Evolutionary conservation across 2,888 invertebrate genomes (phyloP).

Genomic region (Drosophila subsilvestris): DNA sequence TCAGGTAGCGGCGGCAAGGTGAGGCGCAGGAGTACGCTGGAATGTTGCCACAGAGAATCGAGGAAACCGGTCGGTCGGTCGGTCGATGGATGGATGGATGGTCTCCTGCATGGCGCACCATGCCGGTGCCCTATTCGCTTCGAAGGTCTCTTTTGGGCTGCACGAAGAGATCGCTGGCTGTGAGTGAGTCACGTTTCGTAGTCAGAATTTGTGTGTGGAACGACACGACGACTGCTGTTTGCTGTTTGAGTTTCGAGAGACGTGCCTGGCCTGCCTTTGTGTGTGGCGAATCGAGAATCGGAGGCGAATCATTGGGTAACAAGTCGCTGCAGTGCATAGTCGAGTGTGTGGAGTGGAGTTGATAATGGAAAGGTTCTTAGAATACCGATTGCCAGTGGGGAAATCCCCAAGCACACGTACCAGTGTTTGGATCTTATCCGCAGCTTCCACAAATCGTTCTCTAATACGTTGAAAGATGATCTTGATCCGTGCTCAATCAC

Average conservation of each 20-base stretch:
- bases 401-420: conserved; percentile 33
- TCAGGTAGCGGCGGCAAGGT: conserved; percentile 4
- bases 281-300: conserved; percentile 11
- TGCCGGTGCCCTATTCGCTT: conserved; percentile 38
- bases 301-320: conserved; percentile 10
- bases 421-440: conserved; percentile 20
- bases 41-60: conserved; percentile 54
- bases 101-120: conserved; percentile 10
- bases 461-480: neutral
- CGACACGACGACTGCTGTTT: neutral
- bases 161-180: conserved; percentile 13
- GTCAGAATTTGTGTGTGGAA: conserved; percentile 7
- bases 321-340: conserved; percentile 18
- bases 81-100: neutral
- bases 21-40: conserved; percentile 32
- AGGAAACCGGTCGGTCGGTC: conserved; percentile 50
- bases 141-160: conserved; percentile 31
- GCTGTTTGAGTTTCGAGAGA: conserved; percentile 13
- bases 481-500: neutral
- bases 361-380: conserved; percentile 37
- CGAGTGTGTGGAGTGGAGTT: neutral
- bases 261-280: conserved; percentile 31
- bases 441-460: neutral
- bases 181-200: conserved; percentile 36
- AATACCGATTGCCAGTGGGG: conserved; percentile 33